A percentile compares a stretch with the other conserved stretches of the same genome.
Evolutionary conservation across 2,888 invertebrate genomes (phyloP).

Genomic region (Linnaemya vulpina): DNA sequence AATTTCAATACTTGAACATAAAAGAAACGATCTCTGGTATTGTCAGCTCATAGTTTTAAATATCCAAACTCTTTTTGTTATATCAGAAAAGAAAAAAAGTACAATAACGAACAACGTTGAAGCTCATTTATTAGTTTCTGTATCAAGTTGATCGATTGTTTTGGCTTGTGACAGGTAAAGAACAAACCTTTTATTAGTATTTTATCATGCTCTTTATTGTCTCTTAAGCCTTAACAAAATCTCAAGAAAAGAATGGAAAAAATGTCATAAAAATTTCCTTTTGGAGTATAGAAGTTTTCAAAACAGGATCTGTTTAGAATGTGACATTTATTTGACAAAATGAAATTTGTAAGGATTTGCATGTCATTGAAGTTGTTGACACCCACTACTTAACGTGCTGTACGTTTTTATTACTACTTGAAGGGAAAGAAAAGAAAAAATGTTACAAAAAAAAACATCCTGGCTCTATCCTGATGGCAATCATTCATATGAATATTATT

Average conservation of each 20-base stretch:
- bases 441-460: background rate
- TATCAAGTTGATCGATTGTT: slow-evolving; percentile 64
- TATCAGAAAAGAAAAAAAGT: too few relatives aligned
- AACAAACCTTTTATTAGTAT: slow-evolving; percentile 64
- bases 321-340: slow-evolving; percentile 64
- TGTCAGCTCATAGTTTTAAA: too few relatives aligned
- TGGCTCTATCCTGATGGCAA: background rate
- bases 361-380: slow-evolving; percentile 66
- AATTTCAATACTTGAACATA: too few relatives aligned
- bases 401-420: slow-evolving; percentile 23
- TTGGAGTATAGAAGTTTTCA: slow-evolving; percentile 13
- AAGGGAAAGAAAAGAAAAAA: background rate
- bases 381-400: slow-evolving; percentile 52
- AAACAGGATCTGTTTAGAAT: slow-evolving; percentile 41
- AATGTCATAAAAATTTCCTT: slow-evolving; percentile 48
- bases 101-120: too few relatives aligned
- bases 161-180: slow-evolving; percentile 61
- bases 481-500: background rate
- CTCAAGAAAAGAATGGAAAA: slow-evolving; percentile 17
- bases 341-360: slow-evolving; percentile 71
- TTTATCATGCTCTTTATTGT: slow-evolving; percentile 28
- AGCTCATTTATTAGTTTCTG: background rate
- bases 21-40: too few relatives aligned
- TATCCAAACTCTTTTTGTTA: too few relatives aligned
- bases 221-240: slow-evolving; percentile 13